Conservation (phyloP, 2,113 vertebrate species). For the Pseudopodoces humilis region DNA sequence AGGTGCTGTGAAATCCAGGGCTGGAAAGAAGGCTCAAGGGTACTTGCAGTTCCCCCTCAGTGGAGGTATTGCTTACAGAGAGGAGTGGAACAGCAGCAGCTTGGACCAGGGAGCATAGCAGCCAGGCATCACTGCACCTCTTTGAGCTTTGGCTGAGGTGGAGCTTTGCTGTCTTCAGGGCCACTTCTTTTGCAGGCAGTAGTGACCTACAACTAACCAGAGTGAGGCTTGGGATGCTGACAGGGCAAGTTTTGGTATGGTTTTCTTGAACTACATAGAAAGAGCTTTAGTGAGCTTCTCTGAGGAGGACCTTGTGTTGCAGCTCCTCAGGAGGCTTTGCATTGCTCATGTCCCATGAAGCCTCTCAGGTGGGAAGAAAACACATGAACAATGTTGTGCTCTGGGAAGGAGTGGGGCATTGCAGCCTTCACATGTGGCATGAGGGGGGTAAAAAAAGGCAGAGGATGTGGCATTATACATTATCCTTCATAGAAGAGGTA, state of each 20-base stretch:
- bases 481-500: not conserved
- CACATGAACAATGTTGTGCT: not conserved
- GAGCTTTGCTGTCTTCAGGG: not conserved
- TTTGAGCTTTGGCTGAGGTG: not conserved
- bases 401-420: not conserved
- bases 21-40: not conserved
- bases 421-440: not conserved
- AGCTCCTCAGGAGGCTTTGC: not conserved
- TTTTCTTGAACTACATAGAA: not conserved
- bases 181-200: not conserved
- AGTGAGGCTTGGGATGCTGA: not conserved
- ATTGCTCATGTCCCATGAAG: not conserved
- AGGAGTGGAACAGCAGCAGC: not conserved
- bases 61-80: not conserved
- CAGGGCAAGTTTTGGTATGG: not conserved
- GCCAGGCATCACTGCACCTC: rapidly evolving
- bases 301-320: not conserved
- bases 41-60: not conserved
- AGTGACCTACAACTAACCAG: not conserved
- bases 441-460: not conserved
- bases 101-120: not conserved
- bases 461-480: not conserved
- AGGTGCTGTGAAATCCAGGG: not conserved
- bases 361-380: not conserved
- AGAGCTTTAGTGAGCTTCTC: not conserved